Evolutionary conservation across 2,888 invertebrate genomes (phyloP).

Genomic region (Polia nebulosa): DNA sequence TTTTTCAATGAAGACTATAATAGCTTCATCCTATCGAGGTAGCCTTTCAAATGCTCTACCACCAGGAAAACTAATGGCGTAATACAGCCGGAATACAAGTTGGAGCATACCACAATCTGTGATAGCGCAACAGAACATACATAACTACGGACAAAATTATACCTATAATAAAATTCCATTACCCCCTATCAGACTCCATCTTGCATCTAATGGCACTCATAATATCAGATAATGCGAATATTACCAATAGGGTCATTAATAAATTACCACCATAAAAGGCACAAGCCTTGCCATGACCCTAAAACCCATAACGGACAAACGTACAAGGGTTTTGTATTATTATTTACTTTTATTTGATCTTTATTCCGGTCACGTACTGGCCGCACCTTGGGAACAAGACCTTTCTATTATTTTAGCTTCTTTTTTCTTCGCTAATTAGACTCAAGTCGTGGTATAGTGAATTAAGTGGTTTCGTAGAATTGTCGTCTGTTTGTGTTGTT

Average conservation of each 20-base stretch:
- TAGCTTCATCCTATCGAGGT: neutral
- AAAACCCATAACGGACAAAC: slow-evolving; percentile 52
- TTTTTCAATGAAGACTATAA: neutral
- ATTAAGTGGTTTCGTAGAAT: slow-evolving; percentile 66
- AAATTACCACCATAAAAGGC: slow-evolving; percentile 44
- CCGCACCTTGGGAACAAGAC: slow-evolving; percentile 72
- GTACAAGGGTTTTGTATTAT: slow-evolving; percentile 57
- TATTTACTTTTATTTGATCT: slow-evolving; percentile 68
- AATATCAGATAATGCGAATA: slow-evolving; percentile 43
- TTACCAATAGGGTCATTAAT: slow-evolving; percentile 48
- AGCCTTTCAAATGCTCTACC: neutral
- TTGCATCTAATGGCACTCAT: slow-evolving; percentile 40
- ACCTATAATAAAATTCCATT: neutral
- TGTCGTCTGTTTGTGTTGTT: slow-evolving; percentile 43
- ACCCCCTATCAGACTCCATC: slow-evolving; percentile 15
- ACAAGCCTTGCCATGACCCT: slow-evolving; percentile 24
- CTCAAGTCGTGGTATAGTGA: slow-evolving; percentile 72
- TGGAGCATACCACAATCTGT: neutral
- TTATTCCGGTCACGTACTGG: slow-evolving; percentile 77
- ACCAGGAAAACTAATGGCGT: neutral
- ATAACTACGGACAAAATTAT: neutral
- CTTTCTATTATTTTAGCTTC: slow-evolving; percentile 77
- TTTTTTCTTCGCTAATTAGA: slow-evolving; percentile 80
- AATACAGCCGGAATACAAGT: neutral
- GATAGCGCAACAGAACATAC: neutral